Percentiles rank a stretch among this genome's conserved stretches.
These are phyloP conservation scores for Helicoverpa armigera DNA, from an alignment of 1,140 invertebrate species.

Conservation along the genomic window DNA sequence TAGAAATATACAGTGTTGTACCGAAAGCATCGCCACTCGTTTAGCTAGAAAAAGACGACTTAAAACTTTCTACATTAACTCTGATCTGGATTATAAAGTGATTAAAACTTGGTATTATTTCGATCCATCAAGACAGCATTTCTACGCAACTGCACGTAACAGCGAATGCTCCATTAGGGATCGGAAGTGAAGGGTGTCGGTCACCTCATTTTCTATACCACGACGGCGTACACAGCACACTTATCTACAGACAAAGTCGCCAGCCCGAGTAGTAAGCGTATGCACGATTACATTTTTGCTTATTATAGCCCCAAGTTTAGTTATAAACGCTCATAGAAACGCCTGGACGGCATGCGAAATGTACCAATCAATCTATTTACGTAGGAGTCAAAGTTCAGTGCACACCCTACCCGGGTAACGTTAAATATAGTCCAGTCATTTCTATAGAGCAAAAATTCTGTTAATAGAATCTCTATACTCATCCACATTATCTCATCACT, in stretches of 20 bases:
- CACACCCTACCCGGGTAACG: constrained; percentile 55
- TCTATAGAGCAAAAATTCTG: constrained; percentile 46
- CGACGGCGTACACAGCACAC: constrained; percentile 10
- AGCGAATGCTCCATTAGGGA: constrained; percentile 43
- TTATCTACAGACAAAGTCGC: constrained; percentile 36
- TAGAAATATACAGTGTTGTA: neutral
- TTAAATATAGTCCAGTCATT: constrained; percentile 62
- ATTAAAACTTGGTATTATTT: constrained; percentile 30
- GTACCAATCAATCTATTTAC: constrained; percentile 57
- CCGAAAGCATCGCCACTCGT: neutral
- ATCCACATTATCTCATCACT: constrained; percentile 18
- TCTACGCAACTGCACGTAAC: constrained; percentile 34
- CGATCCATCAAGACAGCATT: constrained; percentile 15
- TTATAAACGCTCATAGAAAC: constrained; percentile 12
- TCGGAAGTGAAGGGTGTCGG: constrained; percentile 51
- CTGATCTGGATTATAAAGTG: constrained; percentile 14
- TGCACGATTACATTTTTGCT: constrained; percentile 38
- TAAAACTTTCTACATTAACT: constrained; percentile 17
- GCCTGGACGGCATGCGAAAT: constrained; percentile 15
- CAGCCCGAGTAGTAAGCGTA: constrained; percentile 24
- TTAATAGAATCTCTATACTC: neutral
- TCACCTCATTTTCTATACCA: constrained; percentile 49
- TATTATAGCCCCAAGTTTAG: neutral
- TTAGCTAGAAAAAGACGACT: neutral
- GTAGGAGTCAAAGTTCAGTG: constrained; percentile 68